A percentile compares a stretch with the other conserved stretches of the same genome.
Evolutionary conservation across 2,113 vertebrate species (phyloP).

Genomic region (Stigmatopora nigra): DNA sequence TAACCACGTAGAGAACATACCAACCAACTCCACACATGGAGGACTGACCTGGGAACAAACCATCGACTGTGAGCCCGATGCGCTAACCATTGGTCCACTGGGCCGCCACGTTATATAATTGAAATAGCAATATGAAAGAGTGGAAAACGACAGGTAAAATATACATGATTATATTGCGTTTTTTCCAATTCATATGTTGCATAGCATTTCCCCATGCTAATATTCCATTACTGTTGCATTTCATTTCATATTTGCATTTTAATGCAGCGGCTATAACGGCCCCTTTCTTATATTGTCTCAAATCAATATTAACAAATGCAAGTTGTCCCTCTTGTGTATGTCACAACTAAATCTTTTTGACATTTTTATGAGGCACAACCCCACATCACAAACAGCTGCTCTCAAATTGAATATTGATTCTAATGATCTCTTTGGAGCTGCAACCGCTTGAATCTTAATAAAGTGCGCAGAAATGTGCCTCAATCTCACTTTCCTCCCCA

Average conservation of each 20-base stretch:
- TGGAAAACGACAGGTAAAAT: not conserved
- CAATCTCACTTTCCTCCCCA: conserved; percentile 32
- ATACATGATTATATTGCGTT: not conserved
- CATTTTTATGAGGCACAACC: conserved; percentile 42
- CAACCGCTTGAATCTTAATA: conserved; percentile 49
- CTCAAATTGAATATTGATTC: conserved; percentile 54
- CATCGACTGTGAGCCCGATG: too few relatives aligned
- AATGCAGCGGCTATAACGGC: conserved; percentile 25
- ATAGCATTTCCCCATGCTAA: not conserved
- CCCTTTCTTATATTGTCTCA: conserved; percentile 21
- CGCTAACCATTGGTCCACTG: too few relatives aligned
- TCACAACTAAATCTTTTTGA: conserved; percentile 43
- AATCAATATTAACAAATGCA: conserved; percentile 37
- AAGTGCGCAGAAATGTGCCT: conserved; percentile 16
- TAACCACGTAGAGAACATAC: too few relatives aligned
- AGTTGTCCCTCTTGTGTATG: conserved; percentile 17
- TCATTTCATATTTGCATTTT: conserved; percentile 12
- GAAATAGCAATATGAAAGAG: not conserved
- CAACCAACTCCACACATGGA: too few relatives aligned
- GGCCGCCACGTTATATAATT: too few relatives aligned
- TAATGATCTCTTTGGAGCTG: conserved; percentile 51
- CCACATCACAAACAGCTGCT: conserved; percentile 23
- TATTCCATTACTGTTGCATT: not conserved
- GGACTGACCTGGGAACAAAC: too few relatives aligned
- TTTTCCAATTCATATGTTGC: not conserved